phyloP scores from a whole-genome alignment of 2,113 vertebrate species.

The Dendrocopos noguchii region DNA sequence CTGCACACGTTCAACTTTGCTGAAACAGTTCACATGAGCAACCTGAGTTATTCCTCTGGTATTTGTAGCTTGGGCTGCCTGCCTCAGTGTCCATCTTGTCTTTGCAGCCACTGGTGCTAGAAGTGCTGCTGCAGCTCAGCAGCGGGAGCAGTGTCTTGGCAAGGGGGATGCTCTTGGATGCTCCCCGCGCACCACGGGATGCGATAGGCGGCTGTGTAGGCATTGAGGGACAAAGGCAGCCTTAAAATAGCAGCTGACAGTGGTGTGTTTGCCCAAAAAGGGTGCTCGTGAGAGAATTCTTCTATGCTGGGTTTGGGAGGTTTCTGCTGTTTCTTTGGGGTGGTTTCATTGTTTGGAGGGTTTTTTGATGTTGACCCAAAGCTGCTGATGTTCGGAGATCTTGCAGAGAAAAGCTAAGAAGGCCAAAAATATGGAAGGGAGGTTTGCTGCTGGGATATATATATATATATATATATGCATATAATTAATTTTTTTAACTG shows the following conservation, averaged over 20 bases:
- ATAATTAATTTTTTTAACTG: neutral
- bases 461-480: too few relatives aligned
- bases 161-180: neutral
- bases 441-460: neutral
- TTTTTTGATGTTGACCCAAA: neutral
- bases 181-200: accelerated
- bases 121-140: neutral
- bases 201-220: accelerated
- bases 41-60: neutral
- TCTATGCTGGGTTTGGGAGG: neutral
- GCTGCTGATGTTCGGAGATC: neutral
- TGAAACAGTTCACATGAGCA: neutral
- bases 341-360: too few relatives aligned
- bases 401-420: neutral
- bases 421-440: neutral
- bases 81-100: neutral
- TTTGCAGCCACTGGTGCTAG: neutral
- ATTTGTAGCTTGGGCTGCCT: neutral
- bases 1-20: neutral
- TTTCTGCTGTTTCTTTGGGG: too few relatives aligned
- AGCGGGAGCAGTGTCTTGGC: accelerated
- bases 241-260: neutral
- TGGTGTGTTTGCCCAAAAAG: neutral
- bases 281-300: neutral
- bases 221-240: neutral